Evolutionary conservation across 2,113 vertebrate species (phyloP), one percentile per base, ranked within the genome.

Genomic region (Gulo gulo): DNA sequence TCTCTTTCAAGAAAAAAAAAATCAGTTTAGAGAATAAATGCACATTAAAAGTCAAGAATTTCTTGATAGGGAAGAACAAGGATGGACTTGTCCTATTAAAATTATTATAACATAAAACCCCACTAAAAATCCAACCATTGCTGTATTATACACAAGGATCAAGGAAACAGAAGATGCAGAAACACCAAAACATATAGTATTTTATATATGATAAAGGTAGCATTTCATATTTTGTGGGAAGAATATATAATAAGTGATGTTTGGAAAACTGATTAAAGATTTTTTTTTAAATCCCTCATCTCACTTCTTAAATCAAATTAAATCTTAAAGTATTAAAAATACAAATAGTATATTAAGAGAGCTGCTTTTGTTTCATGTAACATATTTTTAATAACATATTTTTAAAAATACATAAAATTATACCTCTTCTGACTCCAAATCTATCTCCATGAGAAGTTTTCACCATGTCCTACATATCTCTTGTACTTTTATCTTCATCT

Each of bases 21-120:
- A 88, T 74, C 31, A 81, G 34, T 74, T 94, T 55, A 80, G 31
- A 96, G 47, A 91, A 97, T 63, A 95, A 91, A 96, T 81, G 15
- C 21, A 80, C 20, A 88, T 16, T 55, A 63, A 91, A 94, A 80
- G 7, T 34, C 73, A 95, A 83, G 29, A 52, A 79, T 81, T 31
- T 63, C 29, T 87, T 87, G 21, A 95, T 10, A 85, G n/a, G 14
- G 52, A 93, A 84, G 23, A 65, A n/a, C 31, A 85, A 88, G 26
- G 16, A 63, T 50, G 13, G 6, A 42, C 23, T 21, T 91, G 6
- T 78, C 61, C n/a, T 57, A 15, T 81, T 8, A 57, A 78, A 57
- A 81, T 76, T 71, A 90, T 55, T 92, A 93, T 78, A 84, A 87
- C 21, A 92, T n/a, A 92, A 95, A 63, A 36, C 16, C 1, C 85